phyloP scores from a whole-genome alignment of 2,113 vertebrate genomes.

The Tachysurus fulvidraco region DNA sequence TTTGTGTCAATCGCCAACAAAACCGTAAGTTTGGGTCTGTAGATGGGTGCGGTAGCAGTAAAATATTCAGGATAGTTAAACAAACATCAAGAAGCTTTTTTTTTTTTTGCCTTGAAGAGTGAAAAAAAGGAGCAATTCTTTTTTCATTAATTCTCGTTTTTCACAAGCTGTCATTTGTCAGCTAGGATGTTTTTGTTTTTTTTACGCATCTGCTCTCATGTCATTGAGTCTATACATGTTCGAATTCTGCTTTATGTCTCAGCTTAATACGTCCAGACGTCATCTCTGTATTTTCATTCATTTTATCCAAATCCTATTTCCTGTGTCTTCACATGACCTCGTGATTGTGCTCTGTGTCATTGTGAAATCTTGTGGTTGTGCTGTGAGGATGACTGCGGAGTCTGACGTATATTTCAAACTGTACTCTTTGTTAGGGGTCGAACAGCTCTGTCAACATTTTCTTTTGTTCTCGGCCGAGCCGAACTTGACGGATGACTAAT shows the following conservation, averaged over 20 bases:
- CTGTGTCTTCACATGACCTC: background rate
- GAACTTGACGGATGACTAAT: constrained; percentile 9
- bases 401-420: background rate
- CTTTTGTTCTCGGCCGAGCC: background rate
- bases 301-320: background rate
- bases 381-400: background rate
- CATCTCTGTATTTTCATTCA: background rate
- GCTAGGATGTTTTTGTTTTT: background rate
- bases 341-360: background rate
- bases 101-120: background rate
- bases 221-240: background rate
- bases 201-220: too few relatives aligned
- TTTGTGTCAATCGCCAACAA: background rate
- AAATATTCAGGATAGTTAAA: background rate
- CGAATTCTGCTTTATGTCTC: background rate
- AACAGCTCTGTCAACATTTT: constrained; percentile 9
- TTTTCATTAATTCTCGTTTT: background rate
- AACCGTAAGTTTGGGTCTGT: background rate
- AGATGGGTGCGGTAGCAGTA: background rate
- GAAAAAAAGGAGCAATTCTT: background rate
- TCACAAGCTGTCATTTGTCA: background rate
- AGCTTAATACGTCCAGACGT: background rate
- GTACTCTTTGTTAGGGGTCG: background rate
- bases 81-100: background rate
- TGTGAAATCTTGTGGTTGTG: background rate